These are phyloP conservation scores for Poeciliopsis prolifica DNA, from an alignment of 2,113 vertebrate genomes.

Conservation along the genomic window DNA sequence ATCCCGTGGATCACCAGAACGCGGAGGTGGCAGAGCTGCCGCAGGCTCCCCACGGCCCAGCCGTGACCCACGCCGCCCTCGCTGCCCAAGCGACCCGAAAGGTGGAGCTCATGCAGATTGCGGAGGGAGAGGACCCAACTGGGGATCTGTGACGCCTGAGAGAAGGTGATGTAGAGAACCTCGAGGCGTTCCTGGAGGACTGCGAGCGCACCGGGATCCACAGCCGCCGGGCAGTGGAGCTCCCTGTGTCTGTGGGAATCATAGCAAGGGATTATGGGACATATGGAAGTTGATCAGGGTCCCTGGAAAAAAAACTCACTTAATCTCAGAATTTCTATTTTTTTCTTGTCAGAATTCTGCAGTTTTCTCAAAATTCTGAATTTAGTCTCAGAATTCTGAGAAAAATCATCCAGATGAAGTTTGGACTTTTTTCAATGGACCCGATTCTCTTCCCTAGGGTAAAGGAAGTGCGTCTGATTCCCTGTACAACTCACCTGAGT, in stretches of 20 bases:
- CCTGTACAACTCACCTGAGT: constrained; percentile 65
- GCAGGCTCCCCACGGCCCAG: constrained; percentile 75
- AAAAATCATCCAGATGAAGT: no score
- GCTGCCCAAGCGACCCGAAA: constrained; percentile 71
- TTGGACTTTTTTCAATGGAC: no score
- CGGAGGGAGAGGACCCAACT: constrained; percentile 78
- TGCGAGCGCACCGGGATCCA: constrained; percentile 72
- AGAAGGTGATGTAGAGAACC: constrained; percentile 78
- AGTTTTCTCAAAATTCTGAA: no score
- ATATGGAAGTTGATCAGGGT: no score
- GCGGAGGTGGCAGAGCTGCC: constrained; percentile 73
- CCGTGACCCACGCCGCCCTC: constrained; percentile 73
- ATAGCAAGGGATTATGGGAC: not conserved
- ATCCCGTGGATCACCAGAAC: constrained; percentile 69
- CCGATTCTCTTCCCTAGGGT: no score
- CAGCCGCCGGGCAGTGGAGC: constrained; percentile 76
- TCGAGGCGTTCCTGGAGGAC: constrained; percentile 77
- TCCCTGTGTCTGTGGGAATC: constrained; percentile 61
- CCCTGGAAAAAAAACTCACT: no score
- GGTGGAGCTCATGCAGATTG: constrained; percentile 77
- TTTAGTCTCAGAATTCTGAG: no score
- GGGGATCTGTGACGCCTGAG: constrained; percentile 76
- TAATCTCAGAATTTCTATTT: no score
- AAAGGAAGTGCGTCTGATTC: not conserved
- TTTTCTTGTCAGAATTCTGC: no score